phyloP scores from a whole-genome alignment of 2,113 vertebrate genomes.

The Heterocephalus glaber region DNA sequence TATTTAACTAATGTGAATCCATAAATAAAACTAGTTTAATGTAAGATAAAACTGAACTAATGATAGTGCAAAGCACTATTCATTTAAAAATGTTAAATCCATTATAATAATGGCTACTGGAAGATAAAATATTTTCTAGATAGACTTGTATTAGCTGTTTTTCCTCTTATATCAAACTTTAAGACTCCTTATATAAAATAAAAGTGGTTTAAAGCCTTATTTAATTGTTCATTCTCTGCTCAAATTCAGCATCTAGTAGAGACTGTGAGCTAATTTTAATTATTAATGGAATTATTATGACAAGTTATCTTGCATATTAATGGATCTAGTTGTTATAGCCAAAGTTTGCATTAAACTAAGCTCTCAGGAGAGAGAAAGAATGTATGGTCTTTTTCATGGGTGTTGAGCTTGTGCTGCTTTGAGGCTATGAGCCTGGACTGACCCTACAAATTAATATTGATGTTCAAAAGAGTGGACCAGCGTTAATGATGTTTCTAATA shows the following conservation, averaged over 20 bases:
- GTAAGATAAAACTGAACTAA: neutral
- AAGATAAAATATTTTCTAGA: slow-evolving; percentile 1
- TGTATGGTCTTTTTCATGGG: neutral
- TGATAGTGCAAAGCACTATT: neutral
- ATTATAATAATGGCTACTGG: neutral
- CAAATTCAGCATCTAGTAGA: slow-evolving; percentile 37
- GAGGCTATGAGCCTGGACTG: neutral
- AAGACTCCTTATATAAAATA: neutral
- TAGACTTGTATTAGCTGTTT: neutral
- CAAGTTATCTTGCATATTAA: slow-evolving; percentile 59
- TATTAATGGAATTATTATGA: slow-evolving; percentile 59
- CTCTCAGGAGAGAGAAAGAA: neutral
- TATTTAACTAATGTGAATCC: neutral
- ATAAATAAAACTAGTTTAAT: neutral
- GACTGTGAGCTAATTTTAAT: slow-evolving; percentile 39
- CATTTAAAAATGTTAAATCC: neutral
- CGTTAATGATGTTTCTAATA: neutral
- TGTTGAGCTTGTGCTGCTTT: neutral
- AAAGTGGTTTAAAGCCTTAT: slow-evolving; percentile 7
- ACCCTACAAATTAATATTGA: slow-evolving; percentile 9
- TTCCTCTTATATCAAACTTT: neutral
- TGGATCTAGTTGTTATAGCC: neutral
- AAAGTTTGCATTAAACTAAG: slow-evolving; percentile 44
- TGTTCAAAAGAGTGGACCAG: neutral
- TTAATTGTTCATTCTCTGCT: slow-evolving; percentile 48